Percentiles rank a stretch among this genome's conserved stretches.
Conservation (phyloP, 2,113 vertebrate genomes). For the Gobio gobio region DNA sequence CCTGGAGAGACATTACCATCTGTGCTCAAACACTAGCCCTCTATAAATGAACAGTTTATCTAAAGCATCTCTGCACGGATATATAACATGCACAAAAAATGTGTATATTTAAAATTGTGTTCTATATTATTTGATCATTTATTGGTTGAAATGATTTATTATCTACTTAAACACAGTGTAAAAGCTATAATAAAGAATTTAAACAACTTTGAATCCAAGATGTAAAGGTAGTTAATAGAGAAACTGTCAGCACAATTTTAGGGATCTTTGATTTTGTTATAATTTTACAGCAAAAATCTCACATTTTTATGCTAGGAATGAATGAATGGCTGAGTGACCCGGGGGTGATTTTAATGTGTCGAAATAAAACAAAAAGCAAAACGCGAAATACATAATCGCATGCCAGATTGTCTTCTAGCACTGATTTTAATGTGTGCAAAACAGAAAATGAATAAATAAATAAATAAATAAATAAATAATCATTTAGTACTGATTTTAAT, state of each 20-base stretch:
- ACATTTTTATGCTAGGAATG: too few relatives aligned
- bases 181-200: neutral
- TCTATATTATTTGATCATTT: neutral
- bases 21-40: neutral
- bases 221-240: too few relatives aligned
- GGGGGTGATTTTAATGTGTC: too few relatives aligned
- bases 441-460: too few relatives aligned
- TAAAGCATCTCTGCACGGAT: neutral
- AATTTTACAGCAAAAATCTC: neutral
- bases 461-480: too few relatives aligned
- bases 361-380: too few relatives aligned
- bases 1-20: conserved; percentile 71
- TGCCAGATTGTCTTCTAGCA: neutral
- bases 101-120: neutral
- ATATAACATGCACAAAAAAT: neutral
- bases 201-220: neutral
- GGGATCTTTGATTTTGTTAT: neutral
- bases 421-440: neutral
- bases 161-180: neutral
- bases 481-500: too few relatives aligned
- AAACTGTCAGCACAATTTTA: neutral
- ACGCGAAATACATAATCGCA: too few relatives aligned
- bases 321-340: neutral
- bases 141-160: neutral
- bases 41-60: neutral